Base-by-base conservation (phyloP, 2,888 invertebrate species). In the Hypomecis punctinalis region DNA sequence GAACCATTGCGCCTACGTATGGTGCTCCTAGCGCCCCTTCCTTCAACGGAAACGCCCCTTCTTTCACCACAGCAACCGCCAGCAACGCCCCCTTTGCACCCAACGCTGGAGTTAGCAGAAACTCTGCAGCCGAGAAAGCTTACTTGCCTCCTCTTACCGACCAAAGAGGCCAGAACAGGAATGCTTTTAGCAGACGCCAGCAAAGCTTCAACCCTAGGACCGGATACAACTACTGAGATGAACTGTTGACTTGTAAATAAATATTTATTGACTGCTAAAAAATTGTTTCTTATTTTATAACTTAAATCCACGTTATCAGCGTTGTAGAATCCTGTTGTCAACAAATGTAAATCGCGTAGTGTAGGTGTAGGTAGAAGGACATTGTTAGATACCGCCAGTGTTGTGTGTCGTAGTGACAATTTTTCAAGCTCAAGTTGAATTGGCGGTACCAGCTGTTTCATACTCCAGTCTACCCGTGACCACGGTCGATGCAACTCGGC, bases 101-200 rank as follows among this genome's bases (percentile, higher is more conserved):
- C 39, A 53, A 53, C 9, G 66, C 63, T 53, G 60, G 60, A 33
- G 43, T 33, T 6, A 66, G 56, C 10, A 66, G 57, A 52, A 68
- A 60, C 46, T 59, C 66, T n/a, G 72, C 55, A 8, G 69, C 73
- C 1, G 75, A 79, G 54, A 86, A 83, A 54, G 79, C 83, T 0
- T 88, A 88, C 66, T 72, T 89, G 1, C 88, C 89, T 23, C 89
- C 87, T 9, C 67, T 73, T 39, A 70, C 72, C 54, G 59, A 69
- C 68, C 69, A 66, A 55, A 64, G 59, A 56, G 57, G 11, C 35
- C 53, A 61, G 13, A 45, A 43, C 47, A 56, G 62, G 36, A 70
- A 69, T 52, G 70, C 64, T 40, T 76, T 81, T 39, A 77, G 75
- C 35, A 75, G 73, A 48, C 76, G 79, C 56, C 77, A 77, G 33